Base-by-base conservation (phyloP, 2,113 vertebrate species). In the Speoplatyrhinus poulsoni region DNA sequence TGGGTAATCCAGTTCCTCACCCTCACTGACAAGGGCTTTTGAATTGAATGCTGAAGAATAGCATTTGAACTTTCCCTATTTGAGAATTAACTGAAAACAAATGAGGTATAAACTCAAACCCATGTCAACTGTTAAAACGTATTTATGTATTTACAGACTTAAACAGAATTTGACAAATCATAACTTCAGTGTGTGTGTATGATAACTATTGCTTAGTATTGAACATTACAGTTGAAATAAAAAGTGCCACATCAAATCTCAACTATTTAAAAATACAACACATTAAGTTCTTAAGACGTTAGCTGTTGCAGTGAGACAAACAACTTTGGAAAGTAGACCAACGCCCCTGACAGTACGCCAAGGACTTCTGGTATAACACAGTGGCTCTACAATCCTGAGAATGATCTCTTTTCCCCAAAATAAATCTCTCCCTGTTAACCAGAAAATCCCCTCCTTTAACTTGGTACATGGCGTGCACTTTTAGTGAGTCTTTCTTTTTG, bases 231-330 rank as follows among this genome's bases (percentile, higher is more conserved):
- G 68, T 56, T 69, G 72, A 50, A 13, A 66, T 75, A 66, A 26
- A 58, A 19, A 12, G 60, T 46, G 48, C 83, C 76, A 76, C 85
- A 83, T 85, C 77, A 77, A 65, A 73, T 70, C 12, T 9, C 56
- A 69, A 60, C 73, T 54, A 5, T 73, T 77, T 85, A 85, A 87
- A 89, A 91, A 90, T 88, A 89, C 80, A 84, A 67, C 70, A 49
- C 62, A 52, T 81, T 84, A 83, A 80, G 74, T 65, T 75, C 72
- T 82, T 41, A 73, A 56, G 65, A 82, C 46, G 36, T 64, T 64
- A 59, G 80, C 75, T 65, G 67, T 75, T 46, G 12, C 63, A 69
- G 76, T 54, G 58, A 76, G 66, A 82, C 77, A 70, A 85, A 72
- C 54, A 72, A 81, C 60, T 49, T 52, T 69, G 78, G 86, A 89